These are phyloP conservation scores for Platycnemis pennipes DNA, from an alignment of 2,888 invertebrate species.

Conservation along the genomic window DNA sequence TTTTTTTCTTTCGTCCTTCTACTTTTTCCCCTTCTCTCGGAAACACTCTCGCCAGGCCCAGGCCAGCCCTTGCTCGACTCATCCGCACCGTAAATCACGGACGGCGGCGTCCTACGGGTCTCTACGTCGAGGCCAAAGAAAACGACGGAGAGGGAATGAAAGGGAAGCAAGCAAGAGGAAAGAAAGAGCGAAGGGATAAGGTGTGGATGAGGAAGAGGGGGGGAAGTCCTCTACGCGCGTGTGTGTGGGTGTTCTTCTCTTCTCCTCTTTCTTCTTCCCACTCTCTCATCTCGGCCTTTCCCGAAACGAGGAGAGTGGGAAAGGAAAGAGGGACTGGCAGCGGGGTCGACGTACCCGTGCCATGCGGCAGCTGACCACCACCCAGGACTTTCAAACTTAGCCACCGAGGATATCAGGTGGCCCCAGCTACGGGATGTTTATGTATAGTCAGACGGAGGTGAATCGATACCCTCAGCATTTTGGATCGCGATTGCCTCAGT, in stretches of 20 bases:
- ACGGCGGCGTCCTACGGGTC: background rate
- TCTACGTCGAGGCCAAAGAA: slow-evolving; percentile 21
- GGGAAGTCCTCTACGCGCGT: too few relatives aligned
- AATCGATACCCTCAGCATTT: too few relatives aligned
- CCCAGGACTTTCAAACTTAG: too few relatives aligned
- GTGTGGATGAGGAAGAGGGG: too few relatives aligned
- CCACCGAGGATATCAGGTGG: too few relatives aligned
- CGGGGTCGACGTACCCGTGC: slow-evolving; percentile 24
- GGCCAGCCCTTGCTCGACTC: background rate
- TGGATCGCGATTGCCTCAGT: too few relatives aligned
- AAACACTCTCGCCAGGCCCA: background rate
- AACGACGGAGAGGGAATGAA: background rate
- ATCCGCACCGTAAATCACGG: slow-evolving; percentile 52
- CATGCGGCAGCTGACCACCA: background rate
- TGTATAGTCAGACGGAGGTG: too few relatives aligned
- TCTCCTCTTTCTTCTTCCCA: slow-evolving; percentile 27
- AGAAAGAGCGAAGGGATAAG: background rate
- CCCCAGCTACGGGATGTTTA: too few relatives aligned
- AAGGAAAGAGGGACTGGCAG: background rate
- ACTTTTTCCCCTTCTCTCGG: background rate
- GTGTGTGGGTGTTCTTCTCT: background rate
- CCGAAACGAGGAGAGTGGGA: background rate
- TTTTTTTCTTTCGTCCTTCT: background rate
- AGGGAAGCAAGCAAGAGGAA: background rate
- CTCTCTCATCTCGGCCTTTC: background rate